These are phyloP conservation scores for Diploscapter pachys DNA, from an alignment of 1,140 invertebrate species.

Conservation along the genomic window DNA sequence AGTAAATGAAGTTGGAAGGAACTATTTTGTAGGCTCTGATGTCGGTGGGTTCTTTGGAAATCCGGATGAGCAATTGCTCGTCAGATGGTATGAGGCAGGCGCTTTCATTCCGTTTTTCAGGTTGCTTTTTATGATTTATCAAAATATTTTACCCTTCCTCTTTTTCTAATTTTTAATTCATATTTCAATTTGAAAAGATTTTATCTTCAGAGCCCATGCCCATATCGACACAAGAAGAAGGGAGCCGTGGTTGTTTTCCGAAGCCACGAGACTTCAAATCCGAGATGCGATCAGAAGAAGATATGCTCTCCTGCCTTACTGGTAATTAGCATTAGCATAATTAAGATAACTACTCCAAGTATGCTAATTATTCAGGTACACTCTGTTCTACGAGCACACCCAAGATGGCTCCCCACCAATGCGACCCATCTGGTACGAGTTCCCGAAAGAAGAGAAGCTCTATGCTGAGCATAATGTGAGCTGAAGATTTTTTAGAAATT, in stretches of 20 bases:
- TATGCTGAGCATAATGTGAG: slow-evolving; percentile 11
- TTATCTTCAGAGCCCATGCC: slow-evolving; percentile 68
- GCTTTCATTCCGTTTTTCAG: slow-evolving; percentile 74
- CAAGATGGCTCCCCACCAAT: slow-evolving; percentile 75
- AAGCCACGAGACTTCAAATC: slow-evolving; percentile 73
- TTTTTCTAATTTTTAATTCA: too few species aligned
- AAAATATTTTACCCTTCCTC: neutral
- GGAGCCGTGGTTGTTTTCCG: slow-evolving; percentile 89
- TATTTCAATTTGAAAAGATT: too few species aligned
- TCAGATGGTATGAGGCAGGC: slow-evolving; percentile 88
- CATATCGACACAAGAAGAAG: slow-evolving; percentile 89
- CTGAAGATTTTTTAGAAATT: too few species aligned
- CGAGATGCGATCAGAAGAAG: slow-evolving; percentile 75
- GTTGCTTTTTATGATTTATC: neutral
- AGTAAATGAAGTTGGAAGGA: too few species aligned
- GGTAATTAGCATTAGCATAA: slow-evolving; percentile 65
- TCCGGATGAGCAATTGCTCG: slow-evolving; percentile 82
- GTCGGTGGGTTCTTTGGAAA: slow-evolving; percentile 97
- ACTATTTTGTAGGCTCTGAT: slow-evolving; percentile 71
- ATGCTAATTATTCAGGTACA: slow-evolving; percentile 66
- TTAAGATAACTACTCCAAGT: neutral
- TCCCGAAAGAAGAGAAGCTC: slow-evolving; percentile 55
- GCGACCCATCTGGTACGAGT: slow-evolving; percentile 83
- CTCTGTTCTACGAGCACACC: slow-evolving; percentile 86
- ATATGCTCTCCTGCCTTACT: slow-evolving; percentile 84